phyloP scores from a whole-genome alignment of 2,888 invertebrate genomes.

The Heliconius hortense region DNA sequence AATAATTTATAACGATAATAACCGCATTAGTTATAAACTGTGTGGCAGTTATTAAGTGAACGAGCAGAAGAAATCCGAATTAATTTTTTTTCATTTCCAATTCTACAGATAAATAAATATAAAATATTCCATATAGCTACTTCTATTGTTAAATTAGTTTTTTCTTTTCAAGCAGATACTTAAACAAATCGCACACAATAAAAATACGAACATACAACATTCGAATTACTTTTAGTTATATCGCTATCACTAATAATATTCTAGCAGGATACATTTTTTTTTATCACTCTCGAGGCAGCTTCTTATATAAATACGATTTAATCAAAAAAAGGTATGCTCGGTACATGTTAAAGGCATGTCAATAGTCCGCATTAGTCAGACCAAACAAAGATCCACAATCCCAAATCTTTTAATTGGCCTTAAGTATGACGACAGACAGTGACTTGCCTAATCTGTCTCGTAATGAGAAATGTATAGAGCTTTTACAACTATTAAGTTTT shows the following conservation, averaged over 20 bases:
- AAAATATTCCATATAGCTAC: no score
- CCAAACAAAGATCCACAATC: conserved; percentile 79
- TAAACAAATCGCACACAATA: no score
- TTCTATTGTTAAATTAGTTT: no score
- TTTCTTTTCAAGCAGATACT: no score
- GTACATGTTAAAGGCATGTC: conserved; percentile 50
- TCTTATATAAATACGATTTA: conserved; percentile 44
- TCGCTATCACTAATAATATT: conserved; percentile 1
- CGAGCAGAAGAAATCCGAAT: no score
- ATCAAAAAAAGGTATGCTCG: conserved; percentile 38
- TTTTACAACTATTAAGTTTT: conserved; percentile 42
- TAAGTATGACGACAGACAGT: conserved; percentile 79
- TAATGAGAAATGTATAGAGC: conserved; percentile 65
- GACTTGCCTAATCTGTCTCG: conserved; percentile 76
- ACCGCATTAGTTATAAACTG: no score
- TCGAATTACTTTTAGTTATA: conserved; percentile 2
- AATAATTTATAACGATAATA: no score
- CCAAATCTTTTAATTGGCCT: conserved; percentile 82
- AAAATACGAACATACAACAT: no score
- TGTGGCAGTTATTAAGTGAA: no score
- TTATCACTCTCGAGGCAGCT: conserved; percentile 1
- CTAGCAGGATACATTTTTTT: conserved; percentile 16
- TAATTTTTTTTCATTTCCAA: no score
- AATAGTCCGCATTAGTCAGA: conserved; percentile 68
- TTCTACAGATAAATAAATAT: no score